Base-by-base conservation (phyloP, 2,113 vertebrate species). In the Anguilla japonica region DNA sequence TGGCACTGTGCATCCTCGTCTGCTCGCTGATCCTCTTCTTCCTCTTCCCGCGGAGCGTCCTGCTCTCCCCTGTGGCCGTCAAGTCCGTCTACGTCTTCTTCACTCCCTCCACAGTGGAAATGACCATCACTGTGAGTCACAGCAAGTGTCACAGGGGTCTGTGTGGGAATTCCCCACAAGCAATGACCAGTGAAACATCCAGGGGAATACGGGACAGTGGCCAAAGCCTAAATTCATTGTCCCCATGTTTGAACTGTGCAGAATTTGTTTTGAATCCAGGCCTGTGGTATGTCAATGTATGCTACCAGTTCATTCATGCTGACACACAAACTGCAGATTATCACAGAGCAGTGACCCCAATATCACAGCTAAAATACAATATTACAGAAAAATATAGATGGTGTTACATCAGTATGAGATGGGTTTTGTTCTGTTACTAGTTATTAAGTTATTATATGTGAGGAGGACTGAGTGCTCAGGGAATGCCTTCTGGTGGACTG, bases 21-120 rank as follows among this genome's bases (percentile, higher is more conserved):
- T 98, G 96, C 90, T 96, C 95, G 8, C 92, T 99, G 89, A 96
- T 97, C 89, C 97, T 99, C 18, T 99, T 98, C 92, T 99, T 99
- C 94, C 93, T 99, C 87, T 99, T 99, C 91, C 98, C 98, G 29
- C 98, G 98, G 90, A 75, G 71, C n/a, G 95, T 97, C 0, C 92
- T 97, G 0, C 95, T 98, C 79, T 94, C 97, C 83, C 96, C 96
- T 8, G 90, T 96, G 57, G 95, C 95, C 0, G 94, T 98, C 79
- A 95, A 96, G 88, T 97, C 97, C 0, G 96, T 96, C 0, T 96
- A 94, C 13, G 96, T 98, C 87, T 93, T 86, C 88, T 97, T 91
- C 90, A 78, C 87, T 40, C 85, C 88, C 0, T 41, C 46, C 0
- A 1, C 86, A 0, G 84, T 92, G 29, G 43, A 85, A 0, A 89